Evolutionary conservation across 2,888 invertebrate genomes (phyloP).

Genomic region (Ctena decussata): DNA sequence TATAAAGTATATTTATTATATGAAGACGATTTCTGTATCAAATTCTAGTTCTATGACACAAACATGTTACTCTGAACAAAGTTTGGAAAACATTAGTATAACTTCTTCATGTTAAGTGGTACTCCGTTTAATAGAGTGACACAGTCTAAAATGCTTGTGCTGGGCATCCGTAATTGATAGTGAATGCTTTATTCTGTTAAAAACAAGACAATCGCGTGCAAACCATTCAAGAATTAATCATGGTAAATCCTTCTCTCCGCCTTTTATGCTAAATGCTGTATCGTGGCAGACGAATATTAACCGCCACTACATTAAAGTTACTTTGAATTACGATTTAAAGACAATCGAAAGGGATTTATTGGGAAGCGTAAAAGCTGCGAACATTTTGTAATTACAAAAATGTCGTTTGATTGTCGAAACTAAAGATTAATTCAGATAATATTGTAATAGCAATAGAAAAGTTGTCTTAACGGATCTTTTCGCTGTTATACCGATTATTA

Average conservation of each 20-base stretch:
- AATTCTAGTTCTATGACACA: too few species aligned
- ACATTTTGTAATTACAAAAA: slow-evolving; percentile 7
- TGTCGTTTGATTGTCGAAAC: not conserved
- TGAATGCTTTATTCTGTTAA: not conserved
- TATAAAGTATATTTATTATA: too few species aligned
- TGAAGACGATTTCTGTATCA: too few species aligned
- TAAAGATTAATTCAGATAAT: slow-evolving; percentile 6
- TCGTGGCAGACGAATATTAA: not conserved
- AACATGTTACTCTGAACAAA: too few species aligned
- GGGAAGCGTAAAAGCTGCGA: not conserved
- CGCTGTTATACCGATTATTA: not conserved
- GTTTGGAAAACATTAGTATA: too few species aligned
- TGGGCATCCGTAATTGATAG: not conserved
- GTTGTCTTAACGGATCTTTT: not conserved
- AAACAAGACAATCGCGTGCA: not conserved
- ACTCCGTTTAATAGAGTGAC: too few species aligned
- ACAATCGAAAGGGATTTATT: slow-evolving; percentile 12
- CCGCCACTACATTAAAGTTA: not conserved
- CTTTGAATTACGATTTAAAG: slow-evolving; percentile 11
- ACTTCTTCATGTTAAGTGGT: too few species aligned
- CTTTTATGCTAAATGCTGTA: not conserved
- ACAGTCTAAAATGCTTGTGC: too few species aligned
- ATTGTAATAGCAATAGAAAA: not conserved
- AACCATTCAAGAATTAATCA: not conserved
- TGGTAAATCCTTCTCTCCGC: not conserved